phyloP scores from a whole-genome alignment of 2,797 vertebrate genomes.

The Triplophysa yarkandensis region DNA sequence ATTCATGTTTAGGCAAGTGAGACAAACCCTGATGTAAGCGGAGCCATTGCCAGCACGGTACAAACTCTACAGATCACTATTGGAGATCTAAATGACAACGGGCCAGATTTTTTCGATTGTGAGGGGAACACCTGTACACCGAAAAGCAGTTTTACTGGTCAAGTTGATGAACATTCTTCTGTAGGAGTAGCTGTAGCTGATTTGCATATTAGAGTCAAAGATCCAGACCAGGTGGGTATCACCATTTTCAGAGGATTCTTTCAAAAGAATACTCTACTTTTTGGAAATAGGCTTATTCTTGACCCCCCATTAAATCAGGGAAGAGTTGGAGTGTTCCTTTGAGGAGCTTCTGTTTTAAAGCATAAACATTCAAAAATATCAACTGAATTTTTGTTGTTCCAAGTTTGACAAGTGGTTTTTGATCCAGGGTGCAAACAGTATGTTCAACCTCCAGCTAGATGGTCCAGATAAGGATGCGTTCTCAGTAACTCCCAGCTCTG shows the following conservation, averaged over 20 bases:
- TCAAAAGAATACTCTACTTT: no score
- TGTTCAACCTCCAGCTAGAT: conserved; percentile 72
- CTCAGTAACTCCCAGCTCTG: conserved; percentile 71
- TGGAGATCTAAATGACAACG: conserved; percentile 85
- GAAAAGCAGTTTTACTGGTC: conserved; percentile 70
- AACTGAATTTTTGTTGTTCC: no score
- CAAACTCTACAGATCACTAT: conserved; percentile 77
- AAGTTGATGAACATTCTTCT: conserved; percentile 78
- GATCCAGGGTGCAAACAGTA: conserved; percentile 72
- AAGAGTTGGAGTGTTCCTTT: no score
- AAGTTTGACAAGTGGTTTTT: not conserved
- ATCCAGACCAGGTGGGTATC: conserved; percentile 80
- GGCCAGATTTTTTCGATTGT: conserved; percentile 85
- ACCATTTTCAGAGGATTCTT: not conserved
- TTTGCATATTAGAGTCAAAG: conserved; percentile 79
- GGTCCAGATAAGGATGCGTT: conserved; percentile 77
- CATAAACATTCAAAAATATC: no score
- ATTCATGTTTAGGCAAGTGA: conserved; percentile 78
- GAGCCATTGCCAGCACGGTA: conserved; percentile 61
- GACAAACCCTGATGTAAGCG: conserved; percentile 65
- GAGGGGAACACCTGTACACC: conserved; percentile 62
- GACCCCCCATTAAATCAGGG: no score
- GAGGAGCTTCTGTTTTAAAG: not conserved
- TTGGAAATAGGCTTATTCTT: no score
- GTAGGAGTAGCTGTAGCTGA: conserved; percentile 67